Evolutionary conservation across 2,797 vertebrate species (phyloP).

Genomic region (Sebastes jordani): DNA sequence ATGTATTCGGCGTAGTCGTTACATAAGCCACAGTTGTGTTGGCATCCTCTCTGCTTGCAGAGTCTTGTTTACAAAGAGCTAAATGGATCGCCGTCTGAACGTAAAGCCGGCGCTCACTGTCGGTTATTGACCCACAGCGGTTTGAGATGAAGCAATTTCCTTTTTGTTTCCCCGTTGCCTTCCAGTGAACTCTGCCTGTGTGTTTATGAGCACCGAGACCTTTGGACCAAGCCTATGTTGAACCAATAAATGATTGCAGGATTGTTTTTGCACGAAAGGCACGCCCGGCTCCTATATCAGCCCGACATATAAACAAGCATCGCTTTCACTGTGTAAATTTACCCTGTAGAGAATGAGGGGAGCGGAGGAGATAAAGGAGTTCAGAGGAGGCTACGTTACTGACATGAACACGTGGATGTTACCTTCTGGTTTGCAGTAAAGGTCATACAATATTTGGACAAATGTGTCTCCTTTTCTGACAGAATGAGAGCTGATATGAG

Average conservation of each 20-base stretch:
- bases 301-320: background rate
- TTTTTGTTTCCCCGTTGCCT: slow-evolving; percentile 15
- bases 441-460: background rate
- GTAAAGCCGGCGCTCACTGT: background rate
- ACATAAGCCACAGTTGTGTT: slow-evolving; percentile 11
- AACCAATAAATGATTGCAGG: slow-evolving; percentile 43
- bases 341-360: background rate
- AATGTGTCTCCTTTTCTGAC: background rate
- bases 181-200: slow-evolving; percentile 17
- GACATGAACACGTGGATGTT: background rate
- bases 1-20: background rate
- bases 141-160: slow-evolving; percentile 7
- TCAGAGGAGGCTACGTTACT: background rate
- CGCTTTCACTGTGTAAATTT: background rate
- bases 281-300: background rate
- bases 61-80: slow-evolving; percentile 34
- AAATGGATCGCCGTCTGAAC: slow-evolving; percentile 4
- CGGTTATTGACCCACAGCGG: slow-evolving; percentile 18
- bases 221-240: slow-evolving; percentile 57
- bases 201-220: slow-evolving; percentile 43
- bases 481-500: background rate
- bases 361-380: background rate
- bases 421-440: background rate
- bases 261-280: slow-evolving; percentile 29
- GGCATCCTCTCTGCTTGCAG: background rate